Evolutionary conservation across 2,888 invertebrate genomes (phyloP), one percentile per base, ranked within the genome.

Genomic region (Mythimna impura): DNA sequence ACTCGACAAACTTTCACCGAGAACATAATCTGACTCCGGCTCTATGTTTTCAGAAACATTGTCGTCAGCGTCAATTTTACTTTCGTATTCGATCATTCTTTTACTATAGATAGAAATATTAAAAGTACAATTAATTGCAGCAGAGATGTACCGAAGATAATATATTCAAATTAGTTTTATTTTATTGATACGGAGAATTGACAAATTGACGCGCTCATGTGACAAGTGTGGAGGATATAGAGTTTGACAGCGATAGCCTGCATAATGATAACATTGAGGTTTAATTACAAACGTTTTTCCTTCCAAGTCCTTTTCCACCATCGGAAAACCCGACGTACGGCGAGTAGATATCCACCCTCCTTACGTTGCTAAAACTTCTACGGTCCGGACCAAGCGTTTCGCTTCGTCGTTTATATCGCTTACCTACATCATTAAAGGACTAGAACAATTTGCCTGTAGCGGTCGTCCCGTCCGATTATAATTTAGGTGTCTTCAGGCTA

Each of bases 11-110:
- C 1, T 12, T 12, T 73, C 80, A 30, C n/a, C 6, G 8, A 79
- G 22, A 40, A 12, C 1, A 25, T 34, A 43, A 4, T 57, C 77
- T 50, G 73, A 77, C 6, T 47, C 47, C 6, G 50, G 34, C 1
- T 17, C 40, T 5, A 73, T 4, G 12, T 3, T 22, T 40, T 58
- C 12, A 50, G 77, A 73, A 22, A 0, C 4, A 57, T 9, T 17
- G 30, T 68, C 68, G 0, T 50, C 30, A 12, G 3, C 1, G 1
- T 68, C 77, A 14, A 0, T 0, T 3, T 0, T 12, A 68, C 47
- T 40, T 50, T 40, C 3, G 57, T 68, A 77, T 1, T 73, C 76
- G 22, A 67, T 50, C 77, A 77, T 76, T 72, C 2, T 30, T 67
- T 36, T 14, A 36, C 2, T 57, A 40, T 25, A 50, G 14, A n/a